Percentiles rank a stretch among this genome's conserved stretches.
phyloP scores from a whole-genome alignment of 2,797 vertebrate genomes.

The Sebastes umbrosus region DNA sequence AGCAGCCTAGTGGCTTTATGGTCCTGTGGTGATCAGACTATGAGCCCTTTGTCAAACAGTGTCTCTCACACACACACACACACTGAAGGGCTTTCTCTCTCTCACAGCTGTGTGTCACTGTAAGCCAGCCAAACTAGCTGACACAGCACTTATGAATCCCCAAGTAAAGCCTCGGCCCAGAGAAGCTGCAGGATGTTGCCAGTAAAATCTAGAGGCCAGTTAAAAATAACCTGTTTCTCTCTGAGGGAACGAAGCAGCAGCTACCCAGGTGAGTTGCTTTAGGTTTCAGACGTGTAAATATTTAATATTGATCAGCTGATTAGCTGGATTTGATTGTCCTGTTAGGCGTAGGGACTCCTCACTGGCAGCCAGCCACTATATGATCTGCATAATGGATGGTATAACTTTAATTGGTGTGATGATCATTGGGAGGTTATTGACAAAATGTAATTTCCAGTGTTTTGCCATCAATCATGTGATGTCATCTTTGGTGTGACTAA shows the following conservation, averaged over 20 bases:
- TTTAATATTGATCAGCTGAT: neutral
- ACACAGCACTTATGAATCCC: constrained; percentile 64
- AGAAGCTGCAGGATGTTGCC: constrained; percentile 39
- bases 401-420: neutral
- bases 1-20: constrained; percentile 1
- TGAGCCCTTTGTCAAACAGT: constrained; percentile 54
- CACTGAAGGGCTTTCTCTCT: constrained; percentile 50
- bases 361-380: neutral
- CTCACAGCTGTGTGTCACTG: constrained; percentile 62
- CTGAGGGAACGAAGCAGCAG: constrained; percentile 7
- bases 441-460: neutral
- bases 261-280: constrained; percentile 45
- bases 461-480: neutral
- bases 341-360: neutral
- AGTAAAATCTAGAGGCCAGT: constrained; percentile 39
- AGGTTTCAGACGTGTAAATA: neutral
- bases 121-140: constrained; percentile 77
- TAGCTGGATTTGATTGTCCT: neutral
- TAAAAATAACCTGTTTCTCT: constrained; percentile 44
- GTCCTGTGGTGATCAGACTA: constrained; percentile 28
- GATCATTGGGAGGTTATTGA: neutral
- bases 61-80: constrained; percentile 39
- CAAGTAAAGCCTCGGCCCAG: constrained; percentile 46
- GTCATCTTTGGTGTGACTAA: constrained; percentile 1
- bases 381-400: neutral